Base-by-base conservation (phyloP, 2,113 vertebrate genomes). In the Blennius ocellaris region DNA sequence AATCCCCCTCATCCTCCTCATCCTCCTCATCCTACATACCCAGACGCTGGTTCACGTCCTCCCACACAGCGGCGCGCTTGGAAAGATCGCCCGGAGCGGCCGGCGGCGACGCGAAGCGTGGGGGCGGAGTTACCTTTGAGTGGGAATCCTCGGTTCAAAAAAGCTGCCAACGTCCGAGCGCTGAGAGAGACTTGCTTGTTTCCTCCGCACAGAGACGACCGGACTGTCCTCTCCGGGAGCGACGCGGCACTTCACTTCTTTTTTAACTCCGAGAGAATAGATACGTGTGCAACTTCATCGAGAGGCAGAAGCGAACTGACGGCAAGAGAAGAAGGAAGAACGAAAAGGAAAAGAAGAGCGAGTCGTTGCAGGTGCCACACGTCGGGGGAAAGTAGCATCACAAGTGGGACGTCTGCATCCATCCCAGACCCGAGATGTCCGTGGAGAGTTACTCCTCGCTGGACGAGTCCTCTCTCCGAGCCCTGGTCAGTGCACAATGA, bases 381-480 rank as follows among this genome's bases (percentile, higher is more conserved):
- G 69, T 47, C 68, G 75, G 40, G 62, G 59, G n/a, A n/a, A 69
- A 48, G 39, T 59, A 3, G 14, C 55, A 36, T 11, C 49, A 48
- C 9, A 41, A 15, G 4, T 47, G 0, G 50, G 17, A 48, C 61
- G n/a, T 17, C 16, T 15, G 8, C 60, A 12, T n/a, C 37, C 55
- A 37, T 10, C 61, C 61, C 1, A 52, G 30, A 11, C 12, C 12
- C 1, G 69, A 73, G 1, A 93, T 93, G 91, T 92, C 93, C 8
- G 9, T 78, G 67, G 91, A 92, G 57, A 88, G 56, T 15, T 93
- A 90, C n/a, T 91, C 92, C 0, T 48, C 91, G 21, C 76, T 93
- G 87, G 93, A 93, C 15, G 93, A 93, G 83, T 73, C 92, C 38
- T 79, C 93, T 15, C 93, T 93, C 14, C 84, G 91, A 68, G 89